Percentiles rank a stretch among this genome's conserved stretches.
Evolutionary conservation across 2,113 vertebrate species (phyloP).

Genomic region (Propithecus coquereli): DNA sequence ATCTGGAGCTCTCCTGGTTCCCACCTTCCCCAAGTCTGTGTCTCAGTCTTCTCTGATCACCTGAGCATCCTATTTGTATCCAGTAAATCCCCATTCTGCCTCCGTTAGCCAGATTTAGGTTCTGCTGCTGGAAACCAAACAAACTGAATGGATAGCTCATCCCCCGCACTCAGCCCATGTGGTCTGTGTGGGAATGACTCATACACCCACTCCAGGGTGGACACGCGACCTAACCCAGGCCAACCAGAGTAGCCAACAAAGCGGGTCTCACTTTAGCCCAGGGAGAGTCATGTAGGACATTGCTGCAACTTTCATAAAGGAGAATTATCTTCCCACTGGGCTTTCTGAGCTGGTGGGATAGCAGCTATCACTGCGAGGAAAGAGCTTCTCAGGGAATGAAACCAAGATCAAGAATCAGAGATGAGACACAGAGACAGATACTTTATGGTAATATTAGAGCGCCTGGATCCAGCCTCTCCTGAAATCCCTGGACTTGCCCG

Average conservation of each 20-base stretch:
- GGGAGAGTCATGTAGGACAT: neutral
- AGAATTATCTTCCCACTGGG: neutral
- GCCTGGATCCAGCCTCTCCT: neutral
- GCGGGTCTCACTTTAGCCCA: neutral
- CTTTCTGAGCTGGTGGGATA: neutral
- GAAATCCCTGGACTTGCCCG: neutral
- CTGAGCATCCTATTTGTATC: neutral
- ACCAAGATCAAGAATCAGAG: neutral
- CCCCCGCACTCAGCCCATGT: rapidly evolving
- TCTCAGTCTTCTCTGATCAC: neutral
- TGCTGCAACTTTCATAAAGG: neutral
- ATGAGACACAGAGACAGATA: neutral
- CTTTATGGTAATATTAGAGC: no score
- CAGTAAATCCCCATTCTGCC: neutral
- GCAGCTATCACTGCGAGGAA: neutral
- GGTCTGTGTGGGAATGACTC: neutral
- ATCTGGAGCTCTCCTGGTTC: neutral
- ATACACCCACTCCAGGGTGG: no score
- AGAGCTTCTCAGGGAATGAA: neutral
- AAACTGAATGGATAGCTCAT: neutral
- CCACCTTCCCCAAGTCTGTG: neutral
- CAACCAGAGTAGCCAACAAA: neutral
- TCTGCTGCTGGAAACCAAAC: neutral
- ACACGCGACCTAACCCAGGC: neutral
- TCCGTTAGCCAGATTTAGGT: neutral